Base-by-base conservation (phyloP, 2,797 vertebrate genomes). In the Apodemus agrarius region DNA sequence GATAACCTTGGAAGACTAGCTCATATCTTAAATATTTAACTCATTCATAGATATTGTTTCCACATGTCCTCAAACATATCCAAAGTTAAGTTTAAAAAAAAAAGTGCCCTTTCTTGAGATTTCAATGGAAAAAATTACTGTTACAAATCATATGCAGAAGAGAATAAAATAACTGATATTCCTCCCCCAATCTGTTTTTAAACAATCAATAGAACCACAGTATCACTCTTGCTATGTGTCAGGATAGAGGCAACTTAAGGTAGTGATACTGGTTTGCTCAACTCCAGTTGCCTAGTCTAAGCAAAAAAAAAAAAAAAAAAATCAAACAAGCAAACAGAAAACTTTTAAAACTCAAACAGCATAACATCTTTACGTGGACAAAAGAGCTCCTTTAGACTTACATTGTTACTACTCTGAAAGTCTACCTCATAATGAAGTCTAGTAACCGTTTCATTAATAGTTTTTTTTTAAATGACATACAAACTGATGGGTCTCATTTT, bases 21-120 rank as follows among this genome's bases (percentile, higher is more conserved):
- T 86, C 21, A n/a, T 65, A 90, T 57, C 46, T 65, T 59, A 88
- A 90, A 34, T 80, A 67, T 82, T 86, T 90, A 61, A 86, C 31
- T 78, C 22, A 78, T 78, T 72, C 37, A 89, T 92, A 40, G 5
- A 91, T 22, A 29, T 22, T 69, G 26, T 75, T 94, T 79, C 72
- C 11, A 49, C 61, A 37, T 74, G 54, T 59, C 9, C 40, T 82
- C 26, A 37, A 92, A 67, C 49, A 89, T 61, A 7, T 26, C 19
- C 72, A 19, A 26, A 74, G 12, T 43, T 46, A 85, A 17, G 14
- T 49, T 49, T 54, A 24, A 59, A 59, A 59, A 59, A 59, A 81
- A 80, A 54, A 1, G 11, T 57, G n/a, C 12, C 26, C 69, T 81
- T 75, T 92, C 61, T 52, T 81, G 69, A 86, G 69, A 19, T 83